Percentiles rank a stretch among this genome's conserved stretches.
Conservation (phyloP, 1,140 invertebrate species). For the Triops cancriformis region DNA sequence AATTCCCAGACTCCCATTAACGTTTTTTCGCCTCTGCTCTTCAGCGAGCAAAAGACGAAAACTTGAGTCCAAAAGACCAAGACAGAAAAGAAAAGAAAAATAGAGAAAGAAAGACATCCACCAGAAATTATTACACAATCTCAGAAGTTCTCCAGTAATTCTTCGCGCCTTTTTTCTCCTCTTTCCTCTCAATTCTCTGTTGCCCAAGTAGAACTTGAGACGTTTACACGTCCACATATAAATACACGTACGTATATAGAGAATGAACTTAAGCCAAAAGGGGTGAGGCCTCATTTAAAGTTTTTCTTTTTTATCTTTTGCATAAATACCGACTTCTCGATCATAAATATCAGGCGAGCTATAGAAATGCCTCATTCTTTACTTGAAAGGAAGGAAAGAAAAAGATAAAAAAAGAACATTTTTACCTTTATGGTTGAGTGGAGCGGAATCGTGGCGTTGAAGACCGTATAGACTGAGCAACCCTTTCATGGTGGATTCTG, state of each 20-base stretch:
- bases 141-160: not conserved
- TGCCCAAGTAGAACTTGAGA: not conserved
- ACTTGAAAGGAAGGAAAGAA: conserved; percentile 15
- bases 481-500: conserved; percentile 65
- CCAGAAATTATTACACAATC: conserved; percentile 6
- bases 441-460: conserved; percentile 33
- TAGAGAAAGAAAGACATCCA: not conserved
- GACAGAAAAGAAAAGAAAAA: not conserved
- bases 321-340: conserved; percentile 19
- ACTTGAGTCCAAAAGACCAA: not conserved
- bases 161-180: not conserved
- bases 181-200: not conserved
- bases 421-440: not conserved
- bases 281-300: conserved; percentile 12
- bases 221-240: conserved; percentile 6
- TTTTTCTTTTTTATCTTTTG: conserved; percentile 17
- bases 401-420: conserved; percentile 25
- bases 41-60: conserved; percentile 2
- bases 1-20: conserved; percentile 10
- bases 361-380: conserved; percentile 20
- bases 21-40: not conserved
- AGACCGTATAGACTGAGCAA: conserved; percentile 60
- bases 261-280: not conserved
- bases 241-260: not conserved
- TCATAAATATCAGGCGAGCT: conserved; percentile 16